Conservation (phyloP, 2,113 vertebrate genomes). For the Hucho hucho region DNA sequence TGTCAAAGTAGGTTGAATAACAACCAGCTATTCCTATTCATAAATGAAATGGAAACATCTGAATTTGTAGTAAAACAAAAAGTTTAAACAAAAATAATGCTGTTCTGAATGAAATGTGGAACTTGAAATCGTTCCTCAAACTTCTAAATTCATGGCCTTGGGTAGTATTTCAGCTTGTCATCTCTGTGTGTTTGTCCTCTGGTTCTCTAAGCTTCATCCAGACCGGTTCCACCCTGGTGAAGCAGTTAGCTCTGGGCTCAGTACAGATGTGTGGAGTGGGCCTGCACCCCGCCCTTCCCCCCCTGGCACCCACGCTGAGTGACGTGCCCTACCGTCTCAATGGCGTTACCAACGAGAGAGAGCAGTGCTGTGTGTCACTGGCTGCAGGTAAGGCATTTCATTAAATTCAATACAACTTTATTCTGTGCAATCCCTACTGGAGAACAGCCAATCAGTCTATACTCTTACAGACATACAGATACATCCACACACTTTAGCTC, state of each 20-base stretch:
- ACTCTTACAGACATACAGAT: no score
- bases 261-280: conserved; percentile 90
- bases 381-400: conserved; percentile 81
- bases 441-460: neutral
- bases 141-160: no score
- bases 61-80: no score
- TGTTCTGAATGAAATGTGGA: no score
- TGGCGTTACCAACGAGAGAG: conserved; percentile 77
- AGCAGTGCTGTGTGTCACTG: conserved; percentile 91
- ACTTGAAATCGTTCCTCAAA: no score
- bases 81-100: no score
- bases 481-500: no score
- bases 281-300: conserved; percentile 78
- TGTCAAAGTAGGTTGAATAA: conserved; percentile 82
- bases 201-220: conserved; percentile 83
- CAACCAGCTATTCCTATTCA: neutral
- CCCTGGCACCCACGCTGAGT: conserved; percentile 75
- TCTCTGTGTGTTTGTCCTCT: neutral
- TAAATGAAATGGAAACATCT: no score
- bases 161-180: no score
- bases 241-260: conserved; percentile 89
- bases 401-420: no score
- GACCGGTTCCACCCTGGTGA: conserved; percentile 89
- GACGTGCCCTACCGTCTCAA: conserved; percentile 82
- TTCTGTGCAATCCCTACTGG: no score